Percentiles rank a stretch among this genome's conserved stretches.
Evolutionary conservation across 2,113 vertebrate species (phyloP).

Genomic region (Rattus rattus): DNA sequence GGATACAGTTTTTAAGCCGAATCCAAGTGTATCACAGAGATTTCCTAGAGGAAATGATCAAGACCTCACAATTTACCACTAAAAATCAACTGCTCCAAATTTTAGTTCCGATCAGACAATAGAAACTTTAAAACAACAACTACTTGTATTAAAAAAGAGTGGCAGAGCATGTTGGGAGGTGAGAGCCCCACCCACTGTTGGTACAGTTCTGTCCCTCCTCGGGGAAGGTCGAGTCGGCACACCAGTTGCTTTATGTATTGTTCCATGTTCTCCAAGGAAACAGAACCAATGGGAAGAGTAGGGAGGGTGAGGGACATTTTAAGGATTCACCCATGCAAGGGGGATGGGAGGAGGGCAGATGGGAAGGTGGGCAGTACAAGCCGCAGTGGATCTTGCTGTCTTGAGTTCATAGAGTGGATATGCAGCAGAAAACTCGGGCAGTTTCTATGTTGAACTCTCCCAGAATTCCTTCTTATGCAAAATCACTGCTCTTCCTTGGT

Average conservation of each 20-base stretch:
- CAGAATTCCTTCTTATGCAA: background rate
- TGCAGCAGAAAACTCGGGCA: background rate
- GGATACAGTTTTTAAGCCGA: background rate
- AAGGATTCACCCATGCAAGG: background rate
- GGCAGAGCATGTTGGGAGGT: background rate
- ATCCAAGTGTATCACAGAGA: background rate
- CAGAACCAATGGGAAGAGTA: background rate
- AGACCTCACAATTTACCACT: background rate
- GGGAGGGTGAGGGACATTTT: background rate
- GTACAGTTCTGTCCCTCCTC: background rate
- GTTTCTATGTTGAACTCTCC: background rate
- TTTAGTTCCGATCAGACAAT: background rate
- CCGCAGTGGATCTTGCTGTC: background rate
- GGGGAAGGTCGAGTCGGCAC: background rate
- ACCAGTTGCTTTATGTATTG: background rate
- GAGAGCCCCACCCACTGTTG: background rate
- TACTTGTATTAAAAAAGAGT: background rate
- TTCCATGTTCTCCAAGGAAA: background rate
- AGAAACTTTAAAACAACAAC: background rate
- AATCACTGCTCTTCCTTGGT: background rate
- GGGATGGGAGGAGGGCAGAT: no score
- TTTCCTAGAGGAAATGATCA: background rate
- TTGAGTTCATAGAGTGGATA: background rate
- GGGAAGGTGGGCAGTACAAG: background rate
- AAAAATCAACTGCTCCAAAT: conserved; percentile 4